Percentiles rank a stretch among this genome's conserved stretches.
Conservation (phyloP, 2,888 invertebrate genomes). For the Ophion slaviceki region DNA sequence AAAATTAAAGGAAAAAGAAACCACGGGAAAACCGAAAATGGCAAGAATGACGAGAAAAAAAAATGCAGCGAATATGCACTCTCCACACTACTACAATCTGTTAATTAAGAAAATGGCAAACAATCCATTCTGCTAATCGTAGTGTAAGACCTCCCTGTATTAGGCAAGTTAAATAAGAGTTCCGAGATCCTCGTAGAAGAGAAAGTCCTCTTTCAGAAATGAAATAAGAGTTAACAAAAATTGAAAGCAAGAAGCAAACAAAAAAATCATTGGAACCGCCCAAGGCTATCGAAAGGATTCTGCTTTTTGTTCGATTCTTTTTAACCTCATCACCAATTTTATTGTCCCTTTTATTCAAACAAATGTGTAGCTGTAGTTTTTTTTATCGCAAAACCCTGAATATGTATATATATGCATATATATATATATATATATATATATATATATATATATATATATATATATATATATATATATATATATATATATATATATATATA, state of each 20-base stretch:
- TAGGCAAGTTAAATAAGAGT: slow-evolving; percentile 77
- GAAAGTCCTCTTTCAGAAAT: slow-evolving; percentile 74
- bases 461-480: no score
- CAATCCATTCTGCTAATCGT: slow-evolving; percentile 78
- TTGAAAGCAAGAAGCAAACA: slow-evolving; percentile 39
- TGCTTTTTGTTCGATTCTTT: slow-evolving; percentile 72
- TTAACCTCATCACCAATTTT: slow-evolving; percentile 12
- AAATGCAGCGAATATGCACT: slow-evolving; percentile 47
- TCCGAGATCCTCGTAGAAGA: slow-evolving; percentile 77
- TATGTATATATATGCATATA: slow-evolving; percentile 6
- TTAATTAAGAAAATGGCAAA: slow-evolving; percentile 63
- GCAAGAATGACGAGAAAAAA: slow-evolving; percentile 3
- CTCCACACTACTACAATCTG: slow-evolving; percentile 47
- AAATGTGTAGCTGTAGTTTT: neutral
- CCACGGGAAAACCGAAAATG: slow-evolving; percentile 45
- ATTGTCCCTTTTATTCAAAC: slow-evolving; percentile 23
- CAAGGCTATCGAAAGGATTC: slow-evolving; percentile 76
- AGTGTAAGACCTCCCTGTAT: slow-evolving; percentile 80
- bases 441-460: no score
- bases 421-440: no score
- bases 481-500: no score
- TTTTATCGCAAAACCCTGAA: slow-evolving; percentile 39
- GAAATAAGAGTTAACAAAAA: slow-evolving; percentile 46
- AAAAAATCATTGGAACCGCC: slow-evolving; percentile 72
- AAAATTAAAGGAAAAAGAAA: neutral